Conservation (phyloP, 2,113 vertebrate species). For the Cavia porcellus region DNA sequence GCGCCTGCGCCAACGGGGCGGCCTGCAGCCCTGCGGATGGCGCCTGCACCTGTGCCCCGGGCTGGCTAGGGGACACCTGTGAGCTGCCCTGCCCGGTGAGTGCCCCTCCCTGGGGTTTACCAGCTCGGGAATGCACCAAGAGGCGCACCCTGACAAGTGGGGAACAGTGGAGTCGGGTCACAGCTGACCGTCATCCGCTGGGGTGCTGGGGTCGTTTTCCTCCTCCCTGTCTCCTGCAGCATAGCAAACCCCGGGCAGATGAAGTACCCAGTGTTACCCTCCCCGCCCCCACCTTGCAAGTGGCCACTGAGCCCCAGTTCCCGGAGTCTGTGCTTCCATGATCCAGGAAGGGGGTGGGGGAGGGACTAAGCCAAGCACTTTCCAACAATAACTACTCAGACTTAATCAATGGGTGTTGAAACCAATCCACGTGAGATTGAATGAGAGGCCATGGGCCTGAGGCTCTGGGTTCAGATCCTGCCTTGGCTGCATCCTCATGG, state of each 20-base stretch:
- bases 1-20: conserved; percentile 93
- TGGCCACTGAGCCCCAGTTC: not conserved
- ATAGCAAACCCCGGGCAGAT: not conserved
- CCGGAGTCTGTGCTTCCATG: not conserved
- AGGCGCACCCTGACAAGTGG: not conserved
- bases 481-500: not conserved
- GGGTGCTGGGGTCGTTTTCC: not conserved
- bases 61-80: conserved; percentile 95
- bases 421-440: not conserved
- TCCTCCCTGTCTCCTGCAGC: not conserved
- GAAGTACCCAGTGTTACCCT: rapidly evolving
- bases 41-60: conserved; percentile 93
- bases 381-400: not conserved
- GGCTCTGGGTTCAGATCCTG: not conserved
- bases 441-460: not conserved
- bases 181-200: no score
- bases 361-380: not conserved
- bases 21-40: conserved; percentile 94
- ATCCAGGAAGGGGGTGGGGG: no score
- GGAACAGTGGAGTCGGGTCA: not conserved
- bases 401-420: not conserved
- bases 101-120: conserved; percentile 11
- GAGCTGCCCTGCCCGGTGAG: conserved; percentile 94
- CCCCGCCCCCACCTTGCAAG: not conserved
- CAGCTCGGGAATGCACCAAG: not conserved